These are phyloP conservation scores for Maniola hyperantus DNA, from an alignment of 2,888 invertebrate species.

Conservation along the genomic window DNA sequence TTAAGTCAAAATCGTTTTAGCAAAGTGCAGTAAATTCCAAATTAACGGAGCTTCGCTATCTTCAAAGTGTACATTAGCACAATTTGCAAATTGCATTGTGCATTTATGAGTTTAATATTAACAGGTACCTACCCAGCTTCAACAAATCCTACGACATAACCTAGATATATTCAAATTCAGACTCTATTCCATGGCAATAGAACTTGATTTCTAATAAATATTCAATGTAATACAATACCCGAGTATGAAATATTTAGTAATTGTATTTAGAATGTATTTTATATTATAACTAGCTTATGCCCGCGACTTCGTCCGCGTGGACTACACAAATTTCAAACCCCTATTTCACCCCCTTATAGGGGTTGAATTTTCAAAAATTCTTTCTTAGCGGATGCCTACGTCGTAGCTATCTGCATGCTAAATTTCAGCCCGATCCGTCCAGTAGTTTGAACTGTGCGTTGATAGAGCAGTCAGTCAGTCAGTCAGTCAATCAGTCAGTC, in stretches of 20 bases:
- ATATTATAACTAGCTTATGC: too few species aligned
- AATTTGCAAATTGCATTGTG: slow-evolving; percentile 54
- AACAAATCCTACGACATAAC: neutral
- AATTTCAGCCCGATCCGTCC: too few species aligned
- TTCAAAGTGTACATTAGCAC: slow-evolving; percentile 41
- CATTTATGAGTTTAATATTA: slow-evolving; percentile 39
- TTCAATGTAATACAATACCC: neutral
- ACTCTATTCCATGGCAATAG: neutral
- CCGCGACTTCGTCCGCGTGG: too few species aligned
- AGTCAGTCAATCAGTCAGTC: too few species aligned
- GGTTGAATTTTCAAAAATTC: too few species aligned
- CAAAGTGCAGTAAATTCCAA: slow-evolving; percentile 27
- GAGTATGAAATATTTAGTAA: slow-evolving; percentile 2
- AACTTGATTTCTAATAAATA: neutral
- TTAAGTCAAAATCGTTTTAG: neutral
- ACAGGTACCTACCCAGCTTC: neutral
- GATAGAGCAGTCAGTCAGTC: too few species aligned
- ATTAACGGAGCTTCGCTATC: slow-evolving; percentile 40
- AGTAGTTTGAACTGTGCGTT: too few species aligned
- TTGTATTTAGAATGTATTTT: neutral
- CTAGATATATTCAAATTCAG: neutral
- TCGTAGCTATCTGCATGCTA: too few species aligned
- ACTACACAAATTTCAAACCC: too few species aligned
- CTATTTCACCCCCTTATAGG: too few species aligned
- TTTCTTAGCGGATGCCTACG: too few species aligned